phyloP scores from a whole-genome alignment of 30 jellyfish, hydroid and myxozoan species.

The Mastigias papua region DNA sequence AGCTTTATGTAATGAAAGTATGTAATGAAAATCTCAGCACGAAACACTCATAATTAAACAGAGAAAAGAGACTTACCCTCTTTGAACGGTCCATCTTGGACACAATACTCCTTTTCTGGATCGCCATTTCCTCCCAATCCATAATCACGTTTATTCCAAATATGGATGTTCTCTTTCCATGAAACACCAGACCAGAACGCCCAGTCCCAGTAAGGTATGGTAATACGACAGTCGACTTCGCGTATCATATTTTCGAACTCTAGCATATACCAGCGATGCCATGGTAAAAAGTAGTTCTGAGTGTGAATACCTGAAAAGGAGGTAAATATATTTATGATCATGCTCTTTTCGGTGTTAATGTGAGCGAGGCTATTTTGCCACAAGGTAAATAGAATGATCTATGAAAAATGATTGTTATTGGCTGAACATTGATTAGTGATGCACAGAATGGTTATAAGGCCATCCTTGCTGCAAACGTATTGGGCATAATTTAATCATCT shows the following conservation, averaged over 20 bases:
- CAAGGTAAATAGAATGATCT: too few relatives aligned
- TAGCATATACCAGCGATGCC: constrained; percentile 94
- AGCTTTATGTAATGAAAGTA: too few relatives aligned
- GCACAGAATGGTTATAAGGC: too few relatives aligned
- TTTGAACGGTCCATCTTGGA: constrained; percentile 85
- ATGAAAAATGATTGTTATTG: too few relatives aligned
- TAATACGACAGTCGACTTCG: constrained; percentile 83
- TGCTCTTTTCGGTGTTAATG: too few relatives aligned
- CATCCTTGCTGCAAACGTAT: too few relatives aligned
- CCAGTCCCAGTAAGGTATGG: constrained; percentile 98
- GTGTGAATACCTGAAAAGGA: constrained; percentile 39
- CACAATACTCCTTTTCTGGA: constrained; percentile 79
- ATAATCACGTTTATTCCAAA: constrained; percentile 74
- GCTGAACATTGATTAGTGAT: too few relatives aligned
- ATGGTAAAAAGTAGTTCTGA: constrained; percentile 68
- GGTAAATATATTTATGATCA: too few relatives aligned
- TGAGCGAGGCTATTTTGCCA: too few relatives aligned
- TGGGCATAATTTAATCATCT: too few relatives aligned
- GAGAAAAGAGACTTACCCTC: constrained; percentile 37
- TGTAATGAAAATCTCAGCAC: too few relatives aligned
- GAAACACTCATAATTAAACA: too few relatives aligned
- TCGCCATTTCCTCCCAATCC: constrained; percentile 95
- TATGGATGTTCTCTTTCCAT: constrained; percentile 74
- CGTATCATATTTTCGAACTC: constrained; percentile 84
- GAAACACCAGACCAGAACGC: constrained; percentile 79